A percentile compares a stretch with the other conserved stretches of the same genome.
Evolutionary conservation across 37 sponge, comb jelly and placozoan species (phyloP).

Genomic region (Mnemiopsis leidyi): DNA sequence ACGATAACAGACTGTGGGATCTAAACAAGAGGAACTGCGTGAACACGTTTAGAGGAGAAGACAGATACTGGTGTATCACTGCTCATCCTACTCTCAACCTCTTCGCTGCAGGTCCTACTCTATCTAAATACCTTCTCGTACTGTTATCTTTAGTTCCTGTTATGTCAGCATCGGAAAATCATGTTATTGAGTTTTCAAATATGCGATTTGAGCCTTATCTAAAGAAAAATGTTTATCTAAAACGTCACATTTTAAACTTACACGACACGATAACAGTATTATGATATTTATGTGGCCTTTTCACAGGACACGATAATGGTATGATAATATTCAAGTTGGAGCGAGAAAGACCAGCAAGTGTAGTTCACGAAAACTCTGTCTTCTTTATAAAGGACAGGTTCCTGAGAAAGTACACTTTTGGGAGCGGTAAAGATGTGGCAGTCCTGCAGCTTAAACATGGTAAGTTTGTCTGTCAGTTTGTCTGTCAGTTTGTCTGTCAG

Average conservation of each 20-base stretch:
- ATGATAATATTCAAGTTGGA: slow-evolving; percentile 97
- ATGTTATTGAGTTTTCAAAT: neutral
- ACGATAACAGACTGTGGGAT: slow-evolving; percentile 64
- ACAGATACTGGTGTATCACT: slow-evolving; percentile 88
- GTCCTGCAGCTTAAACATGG: slow-evolving; percentile 56
- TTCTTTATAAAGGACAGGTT: slow-evolving; percentile 86
- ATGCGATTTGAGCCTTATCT: neutral
- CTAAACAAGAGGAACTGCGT: slow-evolving; percentile 78
- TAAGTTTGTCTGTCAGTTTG: no score
- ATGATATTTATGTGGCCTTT: no score
- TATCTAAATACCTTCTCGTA: neutral
- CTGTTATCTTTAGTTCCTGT: neutral
- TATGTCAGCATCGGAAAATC: no score
- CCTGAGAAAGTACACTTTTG: slow-evolving; percentile 63
- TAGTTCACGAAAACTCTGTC: slow-evolving; percentile 79
- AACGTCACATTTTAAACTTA: no score
- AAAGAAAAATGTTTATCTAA: no score
- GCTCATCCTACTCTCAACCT: slow-evolving; percentile 94
- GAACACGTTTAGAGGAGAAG: slow-evolving; percentile 88
- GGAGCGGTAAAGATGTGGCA: slow-evolving; percentile 58
- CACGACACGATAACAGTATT: no score
- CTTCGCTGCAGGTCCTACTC: slow-evolving; percentile 93
- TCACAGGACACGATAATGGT: slow-evolving; percentile 91
- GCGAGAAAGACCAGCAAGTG: slow-evolving; percentile 93
- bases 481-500: no score